These are phyloP conservation scores for Oncorhynchus gorbuscha DNA, from an alignment of 2,113 vertebrate species.

Conservation along the genomic window DNA sequence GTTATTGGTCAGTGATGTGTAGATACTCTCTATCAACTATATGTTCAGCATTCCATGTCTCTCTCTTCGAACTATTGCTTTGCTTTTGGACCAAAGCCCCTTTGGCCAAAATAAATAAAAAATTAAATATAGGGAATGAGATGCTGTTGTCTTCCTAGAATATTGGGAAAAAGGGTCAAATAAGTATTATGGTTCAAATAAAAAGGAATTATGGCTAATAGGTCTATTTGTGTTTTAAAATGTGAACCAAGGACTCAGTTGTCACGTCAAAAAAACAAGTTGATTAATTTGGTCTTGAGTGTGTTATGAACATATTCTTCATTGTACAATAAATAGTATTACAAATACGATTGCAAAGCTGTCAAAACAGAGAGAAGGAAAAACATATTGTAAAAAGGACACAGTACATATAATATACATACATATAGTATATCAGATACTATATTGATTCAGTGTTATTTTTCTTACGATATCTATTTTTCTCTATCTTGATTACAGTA, in stretches of 20 bases:
- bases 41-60: constrained; percentile 64
- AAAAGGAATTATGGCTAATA: constrained; percentile 42
- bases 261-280: background rate
- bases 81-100: constrained; percentile 69
- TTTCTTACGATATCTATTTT: background rate
- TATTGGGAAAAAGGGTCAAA: constrained; percentile 71
- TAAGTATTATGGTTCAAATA: background rate
- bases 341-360: background rate
- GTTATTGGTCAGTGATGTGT: constrained; percentile 51
- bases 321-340: background rate
- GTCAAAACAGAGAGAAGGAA: background rate
- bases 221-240: background rate
- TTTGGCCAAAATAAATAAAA: constrained; percentile 62
- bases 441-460: background rate
- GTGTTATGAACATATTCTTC: background rate
- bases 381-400: too few species aligned
- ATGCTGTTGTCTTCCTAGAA: constrained; percentile 75
- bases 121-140: constrained; percentile 59
- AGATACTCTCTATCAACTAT: constrained; percentile 45
- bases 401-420: too few species aligned
- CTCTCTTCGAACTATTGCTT: constrained; percentile 63
- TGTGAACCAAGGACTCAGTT: background rate
- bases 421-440: background rate
- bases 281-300: background rate
- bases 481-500: background rate